phyloP scores from a whole-genome alignment of 2,797 vertebrate species.

The Hozukius guyotensis region DNA sequence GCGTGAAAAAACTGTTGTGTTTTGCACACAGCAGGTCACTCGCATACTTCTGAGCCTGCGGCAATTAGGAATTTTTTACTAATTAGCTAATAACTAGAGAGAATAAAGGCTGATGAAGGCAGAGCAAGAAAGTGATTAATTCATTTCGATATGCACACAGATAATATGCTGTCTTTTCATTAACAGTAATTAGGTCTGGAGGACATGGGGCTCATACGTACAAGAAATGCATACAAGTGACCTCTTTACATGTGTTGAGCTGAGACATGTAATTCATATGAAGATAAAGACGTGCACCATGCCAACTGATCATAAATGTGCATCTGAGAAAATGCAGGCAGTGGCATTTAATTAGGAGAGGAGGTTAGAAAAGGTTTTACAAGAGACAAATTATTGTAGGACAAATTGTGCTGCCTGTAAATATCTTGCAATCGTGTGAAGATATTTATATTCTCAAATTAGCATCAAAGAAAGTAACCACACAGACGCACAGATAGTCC shows the following conservation, averaged over 20 bases:
- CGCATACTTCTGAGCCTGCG: conserved; percentile 37
- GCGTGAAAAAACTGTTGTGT: conserved; percentile 4
- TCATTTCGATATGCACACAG: conserved; percentile 49
- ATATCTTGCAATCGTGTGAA: neutral
- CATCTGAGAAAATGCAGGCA: neutral
- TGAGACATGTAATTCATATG: neutral
- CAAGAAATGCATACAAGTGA: conserved; percentile 16
- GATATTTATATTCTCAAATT: conserved; percentile 11
- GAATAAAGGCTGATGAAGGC: conserved; percentile 57
- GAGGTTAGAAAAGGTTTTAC: neutral
- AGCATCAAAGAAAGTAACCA: neutral
- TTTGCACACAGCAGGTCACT: conserved; percentile 50
- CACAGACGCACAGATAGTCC: neutral
- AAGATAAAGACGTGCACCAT: conserved; percentile 1
- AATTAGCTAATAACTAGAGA: conserved; percentile 65
- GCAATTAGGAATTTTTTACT: conserved; percentile 60
- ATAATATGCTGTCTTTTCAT: conserved; percentile 61
- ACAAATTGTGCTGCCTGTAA: neutral
- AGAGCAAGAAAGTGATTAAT: conserved; percentile 60
- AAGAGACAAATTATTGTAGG: neutral
- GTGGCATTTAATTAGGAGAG: neutral
- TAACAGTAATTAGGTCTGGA: conserved; percentile 56
- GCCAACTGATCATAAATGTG: neutral
- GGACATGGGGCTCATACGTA: conserved; percentile 19
- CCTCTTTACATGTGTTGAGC: conserved; percentile 20